phyloP scores from a whole-genome alignment of 2,888 invertebrate genomes.

The Parnassius glacialis region DNA sequence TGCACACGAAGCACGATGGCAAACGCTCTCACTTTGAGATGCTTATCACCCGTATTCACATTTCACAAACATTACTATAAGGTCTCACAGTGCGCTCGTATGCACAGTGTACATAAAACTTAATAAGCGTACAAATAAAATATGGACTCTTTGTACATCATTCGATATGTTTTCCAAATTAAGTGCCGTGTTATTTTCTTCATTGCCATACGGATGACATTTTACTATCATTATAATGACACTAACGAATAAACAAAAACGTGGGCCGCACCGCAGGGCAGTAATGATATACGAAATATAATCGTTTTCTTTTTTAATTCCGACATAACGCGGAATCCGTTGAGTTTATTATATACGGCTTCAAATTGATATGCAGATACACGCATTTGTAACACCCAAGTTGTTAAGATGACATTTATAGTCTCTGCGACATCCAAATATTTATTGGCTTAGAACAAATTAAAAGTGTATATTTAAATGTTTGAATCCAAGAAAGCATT shows the following conservation, averaged over 20 bases:
- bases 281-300: slow-evolving; percentile 14
- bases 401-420: slow-evolving; percentile 58
- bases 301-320: slow-evolving; percentile 28
- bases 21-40: no score
- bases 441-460: slow-evolving; percentile 68
- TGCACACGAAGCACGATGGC: no score
- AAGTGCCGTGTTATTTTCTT: slow-evolving; percentile 10
- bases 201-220: slow-evolving; percentile 15
- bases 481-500: slow-evolving; percentile 46
- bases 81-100: no score
- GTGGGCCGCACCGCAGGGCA: slow-evolving; percentile 24
- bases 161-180: slow-evolving; percentile 7
- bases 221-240: slow-evolving; percentile 24
- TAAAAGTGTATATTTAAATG: slow-evolving; percentile 67
- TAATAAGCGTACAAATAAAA: no score
- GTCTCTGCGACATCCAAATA: slow-evolving; percentile 56
- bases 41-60: no score
- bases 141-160: not conserved
- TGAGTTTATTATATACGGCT: slow-evolving; percentile 44
- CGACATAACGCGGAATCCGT: slow-evolving; percentile 36
- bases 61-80: no score
- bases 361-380: slow-evolving; percentile 52
- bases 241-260: slow-evolving; percentile 24
- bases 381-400: slow-evolving; percentile 50
- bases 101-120: not conserved